phyloP scores from a whole-genome alignment of 2,797 vertebrate genomes.

The Pseudochirops corinnae region DNA sequence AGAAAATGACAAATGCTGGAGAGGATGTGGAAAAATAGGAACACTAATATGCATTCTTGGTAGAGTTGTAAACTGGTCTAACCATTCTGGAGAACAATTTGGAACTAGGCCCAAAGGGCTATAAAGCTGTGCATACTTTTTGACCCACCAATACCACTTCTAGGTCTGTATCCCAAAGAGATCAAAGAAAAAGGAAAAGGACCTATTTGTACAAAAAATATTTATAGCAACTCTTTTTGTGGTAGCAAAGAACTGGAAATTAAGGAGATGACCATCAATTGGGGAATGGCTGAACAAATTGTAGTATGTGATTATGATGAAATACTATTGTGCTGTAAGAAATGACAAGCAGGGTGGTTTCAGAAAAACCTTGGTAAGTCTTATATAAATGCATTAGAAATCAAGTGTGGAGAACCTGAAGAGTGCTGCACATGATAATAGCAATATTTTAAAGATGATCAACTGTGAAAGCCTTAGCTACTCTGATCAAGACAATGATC shows the following conservation, averaged over 20 bases:
- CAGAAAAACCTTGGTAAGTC: neutral
- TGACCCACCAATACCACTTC: too few species aligned
- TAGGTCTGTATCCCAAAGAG: neutral
- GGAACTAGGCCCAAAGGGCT: neutral
- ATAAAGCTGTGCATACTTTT: neutral
- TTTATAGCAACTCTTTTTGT: neutral
- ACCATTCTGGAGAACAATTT: neutral
- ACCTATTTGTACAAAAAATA: neutral
- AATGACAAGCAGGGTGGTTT: neutral
- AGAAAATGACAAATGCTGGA: neutral
- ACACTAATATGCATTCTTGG: neutral
- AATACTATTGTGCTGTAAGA: neutral
- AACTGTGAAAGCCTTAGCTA: neutral
- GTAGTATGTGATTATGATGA: neutral
- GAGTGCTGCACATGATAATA: neutral
- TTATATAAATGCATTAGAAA: neutral
- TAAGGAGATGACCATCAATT: neutral
- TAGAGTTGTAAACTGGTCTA: neutral
- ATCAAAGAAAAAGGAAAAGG: neutral
- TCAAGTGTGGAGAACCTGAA: neutral
- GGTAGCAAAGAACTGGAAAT: neutral
- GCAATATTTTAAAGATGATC: neutral
- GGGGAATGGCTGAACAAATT: neutral
- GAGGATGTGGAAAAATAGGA: neutral
- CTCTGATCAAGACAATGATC: neutral